phyloP scores from a whole-genome alignment of 2,797 vertebrate genomes.

The Micropoecilia bifurca region DNA sequence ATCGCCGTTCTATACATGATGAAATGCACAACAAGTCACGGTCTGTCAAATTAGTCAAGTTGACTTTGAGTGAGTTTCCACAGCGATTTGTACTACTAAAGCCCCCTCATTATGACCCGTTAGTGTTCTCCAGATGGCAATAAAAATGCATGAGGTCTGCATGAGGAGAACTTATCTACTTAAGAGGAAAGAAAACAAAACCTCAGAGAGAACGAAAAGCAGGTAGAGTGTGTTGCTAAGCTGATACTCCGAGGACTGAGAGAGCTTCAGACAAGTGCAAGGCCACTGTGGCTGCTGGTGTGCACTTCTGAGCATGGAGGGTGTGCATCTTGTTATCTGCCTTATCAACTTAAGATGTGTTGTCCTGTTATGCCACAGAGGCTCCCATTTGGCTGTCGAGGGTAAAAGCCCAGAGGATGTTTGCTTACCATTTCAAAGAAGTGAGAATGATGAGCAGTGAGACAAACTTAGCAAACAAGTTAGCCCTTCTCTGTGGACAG shows the following conservation, averaged over 20 bases:
- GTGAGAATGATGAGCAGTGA: constrained; percentile 47
- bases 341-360: constrained; percentile 68
- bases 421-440: constrained; percentile 56
- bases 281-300: constrained; percentile 51
- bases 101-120: constrained; percentile 78
- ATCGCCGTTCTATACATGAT: neutral
- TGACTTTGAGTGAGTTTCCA: constrained; percentile 59
- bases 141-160: constrained; percentile 81
- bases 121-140: constrained; percentile 82
- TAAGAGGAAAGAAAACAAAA: constrained; percentile 76
- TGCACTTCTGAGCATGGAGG: constrained; percentile 65
- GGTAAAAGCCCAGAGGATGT: constrained; percentile 42
- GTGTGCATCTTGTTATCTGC: constrained; percentile 74
- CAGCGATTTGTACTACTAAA: constrained; percentile 64
- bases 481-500: constrained; percentile 31
- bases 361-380: constrained; percentile 62
- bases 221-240: constrained; percentile 69
- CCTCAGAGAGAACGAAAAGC: constrained; percentile 62
- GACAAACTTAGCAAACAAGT: constrained; percentile 46
- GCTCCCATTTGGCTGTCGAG: constrained; percentile 62
- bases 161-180: constrained; percentile 73
- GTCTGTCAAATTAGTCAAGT: constrained; percentile 73
- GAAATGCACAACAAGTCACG: constrained; percentile 45
- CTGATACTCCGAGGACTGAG: constrained; percentile 69
- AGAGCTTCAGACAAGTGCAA: constrained; percentile 70